Conservation (phyloP, 2,888 invertebrate genomes). For the Steinernema scapterisci region DNA sequence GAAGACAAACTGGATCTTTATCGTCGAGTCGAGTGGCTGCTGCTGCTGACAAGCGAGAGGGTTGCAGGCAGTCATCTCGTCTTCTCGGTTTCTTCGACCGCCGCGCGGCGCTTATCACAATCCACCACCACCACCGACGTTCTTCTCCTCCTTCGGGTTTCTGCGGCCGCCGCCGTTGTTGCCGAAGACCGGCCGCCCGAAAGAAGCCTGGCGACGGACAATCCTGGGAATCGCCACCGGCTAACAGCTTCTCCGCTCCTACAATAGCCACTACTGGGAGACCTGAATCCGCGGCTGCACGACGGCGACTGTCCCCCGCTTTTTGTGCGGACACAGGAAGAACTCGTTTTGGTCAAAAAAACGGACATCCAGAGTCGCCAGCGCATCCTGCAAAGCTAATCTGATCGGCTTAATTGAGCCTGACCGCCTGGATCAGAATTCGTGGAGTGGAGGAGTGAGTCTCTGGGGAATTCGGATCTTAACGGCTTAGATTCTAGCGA, state of each 20-base stretch:
- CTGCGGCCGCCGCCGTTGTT: too few species aligned
- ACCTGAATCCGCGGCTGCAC: not conserved
- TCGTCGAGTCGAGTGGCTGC: constrained; percentile 8
- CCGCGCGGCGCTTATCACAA: constrained; percentile 29
- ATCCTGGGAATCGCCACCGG: not conserved
- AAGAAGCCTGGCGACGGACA: not conserved
- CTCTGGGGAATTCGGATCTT: too few species aligned
- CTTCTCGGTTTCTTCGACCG: constrained; percentile 15
- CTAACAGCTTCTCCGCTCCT: not conserved
- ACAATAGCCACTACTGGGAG: not conserved
- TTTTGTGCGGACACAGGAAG: not conserved
- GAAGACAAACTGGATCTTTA: constrained; percentile 19
- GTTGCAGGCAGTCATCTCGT: not conserved
- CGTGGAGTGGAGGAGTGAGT: not conserved
- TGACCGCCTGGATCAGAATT: not conserved
- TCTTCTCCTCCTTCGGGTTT: not conserved
- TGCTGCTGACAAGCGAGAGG: not conserved
- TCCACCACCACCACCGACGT: not conserved
- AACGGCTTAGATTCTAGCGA: too few species aligned
- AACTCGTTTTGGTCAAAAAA: constrained; percentile 2
- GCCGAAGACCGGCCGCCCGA: too few species aligned
- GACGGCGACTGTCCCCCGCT: not conserved
- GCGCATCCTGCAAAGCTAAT: not conserved
- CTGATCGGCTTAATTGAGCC: constrained; percentile 17
- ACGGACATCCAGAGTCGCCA: not conserved